A percentile compares a stretch with the other conserved stretches of the same genome.
phyloP scores from a whole-genome alignment of 2,888 invertebrate species.

The Stenichneumon culpator region DNA sequence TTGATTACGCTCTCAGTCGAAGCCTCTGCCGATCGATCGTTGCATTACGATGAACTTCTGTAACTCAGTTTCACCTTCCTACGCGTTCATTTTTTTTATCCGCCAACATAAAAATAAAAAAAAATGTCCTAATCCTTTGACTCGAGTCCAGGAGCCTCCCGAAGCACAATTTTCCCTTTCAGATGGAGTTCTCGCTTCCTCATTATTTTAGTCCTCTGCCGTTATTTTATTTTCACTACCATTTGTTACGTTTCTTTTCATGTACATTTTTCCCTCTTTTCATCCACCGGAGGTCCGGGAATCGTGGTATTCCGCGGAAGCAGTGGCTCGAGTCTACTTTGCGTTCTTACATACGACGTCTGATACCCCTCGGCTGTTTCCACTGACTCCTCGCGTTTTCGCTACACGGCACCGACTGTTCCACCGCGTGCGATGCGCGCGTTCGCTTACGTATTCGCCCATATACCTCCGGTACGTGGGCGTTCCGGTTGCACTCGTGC shows the following conservation, averaged over 20 bases:
- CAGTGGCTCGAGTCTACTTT: conserved; percentile 26
- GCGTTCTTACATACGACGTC: conserved; percentile 30
- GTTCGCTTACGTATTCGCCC: conserved; percentile 28
- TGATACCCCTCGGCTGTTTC: conserved; percentile 41
- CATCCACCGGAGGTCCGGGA: neutral
- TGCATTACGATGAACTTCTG: too few species aligned
- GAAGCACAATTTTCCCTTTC: too few species aligned
- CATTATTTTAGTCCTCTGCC: neutral
- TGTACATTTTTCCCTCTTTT: neutral
- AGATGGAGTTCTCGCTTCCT: neutral
- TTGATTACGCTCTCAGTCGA: too few species aligned
- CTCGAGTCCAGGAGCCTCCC: too few species aligned
- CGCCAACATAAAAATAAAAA: too few species aligned
- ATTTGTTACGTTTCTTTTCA: neutral
- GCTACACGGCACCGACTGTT: conserved; percentile 14
- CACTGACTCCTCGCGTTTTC: conserved; percentile 14
- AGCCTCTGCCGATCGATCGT: too few species aligned
- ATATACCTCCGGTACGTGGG: conserved; percentile 35
- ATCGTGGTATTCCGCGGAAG: neutral
- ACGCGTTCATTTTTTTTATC: too few species aligned
- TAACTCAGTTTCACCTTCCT: too few species aligned
- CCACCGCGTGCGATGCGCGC: neutral
- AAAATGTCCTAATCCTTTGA: too few species aligned
- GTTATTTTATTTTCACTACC: neutral
- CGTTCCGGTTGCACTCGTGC: conserved; percentile 54